A percentile compares a stretch with the other conserved stretches of the same genome.
phyloP scores from a whole-genome alignment of 2,888 invertebrate species.

The Congeria kusceri region DNA sequence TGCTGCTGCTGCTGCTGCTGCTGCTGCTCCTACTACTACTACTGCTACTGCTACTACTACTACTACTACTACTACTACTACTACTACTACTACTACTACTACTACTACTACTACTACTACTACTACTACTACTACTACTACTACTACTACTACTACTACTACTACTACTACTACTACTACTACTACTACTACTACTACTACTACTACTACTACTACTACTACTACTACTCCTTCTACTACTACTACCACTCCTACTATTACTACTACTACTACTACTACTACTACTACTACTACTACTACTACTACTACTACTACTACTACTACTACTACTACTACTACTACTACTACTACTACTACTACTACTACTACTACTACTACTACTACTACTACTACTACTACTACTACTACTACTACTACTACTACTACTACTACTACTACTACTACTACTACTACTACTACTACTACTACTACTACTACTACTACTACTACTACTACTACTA shows the following conservation, averaged over 20 bases:
- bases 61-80: conserved; percentile 38
- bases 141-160: not conserved
- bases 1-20: not conserved
- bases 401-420: conserved; percentile 23
- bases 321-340: conserved; percentile 36
- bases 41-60: conserved; percentile 28
- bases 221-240: too few relatives aligned
- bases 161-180: conserved; percentile 27
- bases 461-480: conserved; percentile 15
- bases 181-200: conserved; percentile 25
- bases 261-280: conserved; percentile 33
- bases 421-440: conserved; percentile 23
- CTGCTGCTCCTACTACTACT: too few relatives aligned
- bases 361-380: conserved; percentile 29
- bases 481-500: not conserved
- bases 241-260: too few relatives aligned
- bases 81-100: conserved; percentile 30
- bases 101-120: conserved; percentile 31
- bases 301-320: conserved; percentile 34
- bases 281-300: conserved; percentile 33
- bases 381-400: conserved; percentile 24
- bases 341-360: conserved; percentile 37
- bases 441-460: conserved; percentile 30
- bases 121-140: conserved; percentile 18
- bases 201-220: conserved; percentile 29